Conservation (phyloP, 2,888 invertebrate genomes). For the Diplazon laetatorius region DNA sequence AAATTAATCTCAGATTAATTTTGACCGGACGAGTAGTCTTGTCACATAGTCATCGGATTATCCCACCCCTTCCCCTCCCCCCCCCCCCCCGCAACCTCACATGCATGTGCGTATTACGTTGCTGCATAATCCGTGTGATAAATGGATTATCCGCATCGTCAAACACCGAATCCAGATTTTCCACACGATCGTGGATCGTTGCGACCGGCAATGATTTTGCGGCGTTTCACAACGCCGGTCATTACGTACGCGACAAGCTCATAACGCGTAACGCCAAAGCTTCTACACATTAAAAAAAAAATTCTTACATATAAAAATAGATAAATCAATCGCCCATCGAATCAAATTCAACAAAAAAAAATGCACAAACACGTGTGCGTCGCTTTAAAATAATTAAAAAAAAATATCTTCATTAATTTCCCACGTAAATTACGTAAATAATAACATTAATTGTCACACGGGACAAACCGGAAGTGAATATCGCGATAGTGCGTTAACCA, state of each 20-base stretch:
- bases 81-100: no score
- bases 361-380: no score
- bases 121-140: neutral
- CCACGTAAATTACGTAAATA: neutral
- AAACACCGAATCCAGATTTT: constrained; percentile 10
- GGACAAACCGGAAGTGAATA: neutral
- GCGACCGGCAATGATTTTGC: constrained; percentile 6
- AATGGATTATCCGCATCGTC: constrained; percentile 28
- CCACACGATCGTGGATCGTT: constrained; percentile 19
- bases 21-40: no score
- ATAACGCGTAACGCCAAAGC: neutral
- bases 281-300: no score
- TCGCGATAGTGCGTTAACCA: neutral
- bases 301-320: no score
- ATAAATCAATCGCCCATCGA: no score
- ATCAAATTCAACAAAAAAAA: no score
- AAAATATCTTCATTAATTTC: neutral
- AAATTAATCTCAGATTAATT: no score
- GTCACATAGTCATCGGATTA: no score
- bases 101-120: neutral
- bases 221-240: no score
- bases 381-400: no score
- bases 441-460: neutral
- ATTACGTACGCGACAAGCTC: constrained; percentile 1
- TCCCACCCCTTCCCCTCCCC: no score